Base-by-base conservation (phyloP, 2,888 invertebrate genomes). In the Trichogramma evanescens region DNA sequence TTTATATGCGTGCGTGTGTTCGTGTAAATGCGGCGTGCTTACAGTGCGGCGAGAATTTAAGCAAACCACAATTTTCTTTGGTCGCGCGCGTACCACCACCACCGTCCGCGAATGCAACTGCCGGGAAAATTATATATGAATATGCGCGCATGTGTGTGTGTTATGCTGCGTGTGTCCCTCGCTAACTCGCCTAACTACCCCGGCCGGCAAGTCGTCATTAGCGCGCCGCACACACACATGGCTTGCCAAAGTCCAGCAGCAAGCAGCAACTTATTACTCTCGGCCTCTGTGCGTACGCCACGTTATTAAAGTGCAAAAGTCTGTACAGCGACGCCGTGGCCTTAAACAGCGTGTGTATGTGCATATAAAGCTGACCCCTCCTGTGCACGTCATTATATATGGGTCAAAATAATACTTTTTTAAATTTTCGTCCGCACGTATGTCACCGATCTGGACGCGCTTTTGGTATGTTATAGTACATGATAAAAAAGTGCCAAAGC, bases 181-280 rank as follows among this genome's bases (percentile, higher is more conserved):
- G 50, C 39, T 45, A 45, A 59, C 54, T 44, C 45, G 51, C 46
- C 50, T 45, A 54, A 45, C 50, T 41, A 26, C 50, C 59, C 42
- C 43, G 43, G 13, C n/a, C 26, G n/a, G 50, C 4, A 58, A 59
- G 50, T 54, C 59, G 54, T 59, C 54, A 59, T 59, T 54, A 59
- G 45, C 50, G 41, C 50, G 49, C 49, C 13, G 49, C 13, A 26
- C 49, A 49, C 26, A 26, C 49, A 26, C 6, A 39, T 9, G 48
- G 46, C 41, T 26, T 26, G 48, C 55, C 55, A 55, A 55, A 55
- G 55, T 55, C 48, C 13, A 10, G 5, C 48, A 6, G 10, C 48
- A 13, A 5, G 4, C 10, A 26, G 50, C 45, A 59, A 54, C 50
- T 54, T 59, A 59, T 59, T 59, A 59, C 54, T 26, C 26, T 26